Evolutionary conservation across 1,140 invertebrate genomes (phyloP).

Genomic region (Lepidotrigona ventralis): DNA sequence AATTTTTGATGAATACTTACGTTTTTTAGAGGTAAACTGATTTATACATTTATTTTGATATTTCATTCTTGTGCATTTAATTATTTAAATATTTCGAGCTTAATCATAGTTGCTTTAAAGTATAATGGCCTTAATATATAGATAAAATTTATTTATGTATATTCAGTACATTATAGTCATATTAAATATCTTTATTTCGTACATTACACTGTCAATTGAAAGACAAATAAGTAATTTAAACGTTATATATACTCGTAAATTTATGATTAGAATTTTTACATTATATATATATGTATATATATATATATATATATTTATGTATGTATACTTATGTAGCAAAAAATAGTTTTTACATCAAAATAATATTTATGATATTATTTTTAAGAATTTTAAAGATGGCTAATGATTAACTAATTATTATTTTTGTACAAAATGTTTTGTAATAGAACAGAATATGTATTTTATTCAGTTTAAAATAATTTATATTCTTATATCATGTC

Average conservation of each 20-base stretch:
- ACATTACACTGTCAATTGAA: slow-evolving; percentile 41
- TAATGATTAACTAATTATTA: not conserved
- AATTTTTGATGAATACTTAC: not conserved
- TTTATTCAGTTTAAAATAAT: slow-evolving; percentile 3
- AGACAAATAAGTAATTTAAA: slow-evolving; percentile 40
- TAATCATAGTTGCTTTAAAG: slow-evolving; percentile 2
- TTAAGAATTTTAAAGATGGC: slow-evolving; percentile 4
- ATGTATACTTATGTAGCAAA: not conserved
- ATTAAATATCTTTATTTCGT: not conserved
- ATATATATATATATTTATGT: not conserved
- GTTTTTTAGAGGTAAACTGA: not conserved
- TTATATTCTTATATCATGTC: not conserved
- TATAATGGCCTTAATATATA: not conserved
- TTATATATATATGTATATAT: slow-evolving; percentile 3
- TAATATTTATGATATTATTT: not conserved
- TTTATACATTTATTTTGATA: not conserved
- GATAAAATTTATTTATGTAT: not conserved
- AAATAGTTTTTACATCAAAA: not conserved
- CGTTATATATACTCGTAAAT: not conserved
- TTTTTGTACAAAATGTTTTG: slow-evolving; percentile 1
- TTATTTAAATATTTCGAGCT: not conserved
- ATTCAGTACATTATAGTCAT: not conserved
- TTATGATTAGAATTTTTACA: slow-evolving; percentile 11
- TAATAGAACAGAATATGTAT: not conserved
- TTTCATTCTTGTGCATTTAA: not conserved